Evolutionary conservation across 1,140 invertebrate genomes (phyloP).

Genomic region (Atopsyche davidsoni): DNA sequence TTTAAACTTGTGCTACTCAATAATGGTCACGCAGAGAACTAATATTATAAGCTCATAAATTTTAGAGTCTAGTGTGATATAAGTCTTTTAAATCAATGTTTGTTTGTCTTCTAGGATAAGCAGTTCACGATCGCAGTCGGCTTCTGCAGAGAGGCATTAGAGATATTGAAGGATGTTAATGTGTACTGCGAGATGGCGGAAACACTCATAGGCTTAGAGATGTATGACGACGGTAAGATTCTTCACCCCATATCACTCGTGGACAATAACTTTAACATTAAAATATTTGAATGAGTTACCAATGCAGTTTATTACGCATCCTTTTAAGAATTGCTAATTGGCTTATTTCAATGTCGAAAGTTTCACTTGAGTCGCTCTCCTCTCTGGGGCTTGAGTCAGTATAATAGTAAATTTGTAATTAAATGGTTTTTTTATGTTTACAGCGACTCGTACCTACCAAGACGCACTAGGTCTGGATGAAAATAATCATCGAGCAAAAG

Average conservation of each 20-base stretch:
- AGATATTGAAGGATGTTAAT: slow-evolving; percentile 69
- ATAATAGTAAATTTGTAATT: no score
- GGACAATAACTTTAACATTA: no score
- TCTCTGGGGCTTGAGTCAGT: no score
- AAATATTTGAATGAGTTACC: no score
- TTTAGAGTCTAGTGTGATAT: no score
- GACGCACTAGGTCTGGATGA: slow-evolving; percentile 82
- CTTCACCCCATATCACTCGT: no score
- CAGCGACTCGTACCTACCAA: slow-evolving; percentile 83
- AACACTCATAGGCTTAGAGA: slow-evolving; percentile 81
- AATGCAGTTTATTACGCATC: no score
- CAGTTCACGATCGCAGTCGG: slow-evolving; percentile 61
- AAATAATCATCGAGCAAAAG: slow-evolving; percentile 74
- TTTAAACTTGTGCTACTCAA: neutral
- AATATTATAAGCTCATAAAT: neutral
- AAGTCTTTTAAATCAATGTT: neutral
- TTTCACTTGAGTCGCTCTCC: no score
- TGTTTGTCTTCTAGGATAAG: slow-evolving; percentile 44
- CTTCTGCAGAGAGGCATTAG: slow-evolving; percentile 75
- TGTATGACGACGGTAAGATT: slow-evolving; percentile 89
- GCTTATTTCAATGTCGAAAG: no score
- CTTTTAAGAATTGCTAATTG: no score
- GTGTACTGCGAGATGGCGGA: slow-evolving; percentile 89
- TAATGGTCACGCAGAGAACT: neutral
- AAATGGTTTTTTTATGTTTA: slow-evolving; percentile 34